Base-by-base conservation (phyloP, 1,140 invertebrate genomes). In the Ostrea edulis region DNA sequence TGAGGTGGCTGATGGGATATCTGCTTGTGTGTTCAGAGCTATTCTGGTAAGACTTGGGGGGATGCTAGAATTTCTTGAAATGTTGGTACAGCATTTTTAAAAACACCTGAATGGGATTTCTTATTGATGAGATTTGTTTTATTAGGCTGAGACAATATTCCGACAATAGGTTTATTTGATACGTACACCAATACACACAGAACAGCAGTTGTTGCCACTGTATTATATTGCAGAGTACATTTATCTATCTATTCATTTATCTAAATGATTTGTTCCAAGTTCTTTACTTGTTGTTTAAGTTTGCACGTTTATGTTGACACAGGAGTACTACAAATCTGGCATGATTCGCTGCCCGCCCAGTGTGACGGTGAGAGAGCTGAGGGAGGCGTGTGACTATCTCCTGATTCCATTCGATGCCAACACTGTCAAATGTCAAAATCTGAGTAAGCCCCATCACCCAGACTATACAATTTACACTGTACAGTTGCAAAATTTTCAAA, bases 381-480 rank as follows among this genome's bases (percentile, higher is more conserved):
- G 98, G 84, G 99, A 99, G 95, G 99, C 99, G 35, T 99, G 99
- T 94, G 99, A 99, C 95, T 99, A 99, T 95, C 95, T 99, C 52
- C 96, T 99, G 2, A 97, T 99, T 92, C 99, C 99, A 25, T 99
- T 99, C 95, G 98, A 99, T 96, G 97, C 98, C 3, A 97, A 96
- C 83, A 99, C 99, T 54, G 97, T 99, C 55, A 97, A 98, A 94
- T 99, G 98, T 95, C 97, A 98, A 95, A 98, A 98, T 96, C 96
- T 99, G 89, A 96, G 98, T 98, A 96, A 96, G 97, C 96, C 35
- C 3, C 3, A 3, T 58, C 20, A 20, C 20, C 20, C 55, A 17
- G 14, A 58, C 4, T 58, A 58, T 20, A 58, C 14, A 20, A 17
- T 58, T 17, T 55, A 12, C 11, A 55, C 2, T 55, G 17, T 17